Evolutionary conservation across 2,797 vertebrate species (phyloP).

Genomic region (Coregonus sp.): DNA sequence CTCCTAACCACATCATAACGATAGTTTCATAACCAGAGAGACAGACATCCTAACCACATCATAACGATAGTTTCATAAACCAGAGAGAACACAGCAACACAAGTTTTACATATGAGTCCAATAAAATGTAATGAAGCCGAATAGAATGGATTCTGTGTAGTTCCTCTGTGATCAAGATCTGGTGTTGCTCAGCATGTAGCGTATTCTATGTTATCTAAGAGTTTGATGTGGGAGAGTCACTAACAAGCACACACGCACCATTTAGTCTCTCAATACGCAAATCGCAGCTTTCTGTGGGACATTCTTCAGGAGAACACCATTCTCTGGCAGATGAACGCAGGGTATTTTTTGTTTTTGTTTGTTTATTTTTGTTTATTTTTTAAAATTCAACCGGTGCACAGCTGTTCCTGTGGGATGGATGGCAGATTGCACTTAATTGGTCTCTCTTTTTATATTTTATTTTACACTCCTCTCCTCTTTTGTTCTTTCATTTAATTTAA

Average conservation of each 20-base stretch:
- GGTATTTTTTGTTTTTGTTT: too few relatives aligned
- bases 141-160: background rate
- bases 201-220: too few relatives aligned
- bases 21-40: too few relatives aligned
- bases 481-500: conserved; percentile 1
- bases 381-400: too few relatives aligned
- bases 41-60: background rate
- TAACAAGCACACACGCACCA: background rate
- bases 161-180: background rate
- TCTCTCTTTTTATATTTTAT: background rate
- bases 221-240: background rate
- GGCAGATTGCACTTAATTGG: conserved; percentile 55
- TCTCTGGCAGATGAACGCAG: conserved; percentile 20
- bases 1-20: too few relatives aligned
- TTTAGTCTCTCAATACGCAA: background rate
- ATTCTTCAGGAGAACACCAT: conserved; percentile 2
- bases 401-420: conserved; percentile 14
- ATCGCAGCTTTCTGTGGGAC: background rate
- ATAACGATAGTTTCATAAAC: background rate
- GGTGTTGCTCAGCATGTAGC: background rate
- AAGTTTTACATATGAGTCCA: background rate
- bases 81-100: background rate
- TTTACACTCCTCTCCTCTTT: background rate
- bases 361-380: too few relatives aligned
- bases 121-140: background rate